Percentiles rank a stretch among this genome's conserved stretches.
Conservation (phyloP, 2,113 vertebrate species). For the Burhinus oedicnemus region DNA sequence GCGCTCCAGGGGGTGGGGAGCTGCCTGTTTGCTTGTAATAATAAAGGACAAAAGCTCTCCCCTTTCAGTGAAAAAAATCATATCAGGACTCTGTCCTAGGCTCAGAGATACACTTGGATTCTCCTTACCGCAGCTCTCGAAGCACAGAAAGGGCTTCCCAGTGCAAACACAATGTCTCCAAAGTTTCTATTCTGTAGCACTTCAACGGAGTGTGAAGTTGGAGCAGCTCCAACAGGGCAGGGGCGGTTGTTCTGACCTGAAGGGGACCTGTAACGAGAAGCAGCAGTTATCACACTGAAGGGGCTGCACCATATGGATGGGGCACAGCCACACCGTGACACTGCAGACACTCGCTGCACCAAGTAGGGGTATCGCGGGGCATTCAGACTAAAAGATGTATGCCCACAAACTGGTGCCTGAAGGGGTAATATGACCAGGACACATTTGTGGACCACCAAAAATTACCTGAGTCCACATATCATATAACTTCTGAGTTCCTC, state of each 20-base stretch:
- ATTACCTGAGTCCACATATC: not conserved
- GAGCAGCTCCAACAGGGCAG: not conserved
- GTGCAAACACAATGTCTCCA: fast-evolving
- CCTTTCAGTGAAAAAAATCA: not conserved
- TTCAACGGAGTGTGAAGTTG: not conserved
- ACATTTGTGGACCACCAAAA: not conserved
- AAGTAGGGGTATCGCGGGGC: fast-evolving
- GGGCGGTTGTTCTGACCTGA: too few relatives aligned
- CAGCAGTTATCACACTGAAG: not conserved
- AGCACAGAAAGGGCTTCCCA: not conserved
- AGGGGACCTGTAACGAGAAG: not conserved
- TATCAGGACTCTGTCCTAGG: too few relatives aligned
- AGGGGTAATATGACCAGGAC: not conserved
- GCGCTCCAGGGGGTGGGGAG: not conserved
- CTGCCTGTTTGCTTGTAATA: not conserved
- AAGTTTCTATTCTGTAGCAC: not conserved
- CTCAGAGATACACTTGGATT: not conserved
- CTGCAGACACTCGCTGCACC: fast-evolving
- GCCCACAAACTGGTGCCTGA: fast-evolving
- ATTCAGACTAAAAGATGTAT: not conserved
- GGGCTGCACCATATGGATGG: not conserved
- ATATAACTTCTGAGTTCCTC: not conserved
- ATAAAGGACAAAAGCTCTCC: not conserved
- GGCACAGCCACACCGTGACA: not conserved
- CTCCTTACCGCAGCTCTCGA: not conserved